These are phyloP conservation scores for Coranthus polyacanthus DNA, from an alignment of 2,797 vertebrate genomes.

Conservation along the genomic window DNA sequence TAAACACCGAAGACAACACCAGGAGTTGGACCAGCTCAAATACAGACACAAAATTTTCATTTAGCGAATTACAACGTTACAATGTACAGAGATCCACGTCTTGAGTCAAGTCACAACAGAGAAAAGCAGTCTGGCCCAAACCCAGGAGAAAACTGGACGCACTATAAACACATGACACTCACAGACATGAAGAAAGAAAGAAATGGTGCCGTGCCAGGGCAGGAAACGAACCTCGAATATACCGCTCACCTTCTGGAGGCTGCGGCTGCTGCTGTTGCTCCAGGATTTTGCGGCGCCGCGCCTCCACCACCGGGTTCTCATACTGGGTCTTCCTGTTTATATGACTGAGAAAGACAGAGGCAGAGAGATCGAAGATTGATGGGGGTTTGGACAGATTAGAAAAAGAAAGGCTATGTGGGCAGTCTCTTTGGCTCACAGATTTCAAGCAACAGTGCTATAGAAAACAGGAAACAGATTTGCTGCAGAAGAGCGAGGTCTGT, in stretches of 20 bases:
- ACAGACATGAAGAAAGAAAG: conserved; percentile 84
- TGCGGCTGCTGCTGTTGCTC: conserved; percentile 87
- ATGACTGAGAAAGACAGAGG: conserved; percentile 85
- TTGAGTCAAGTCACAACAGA: not conserved
- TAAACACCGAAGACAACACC: conserved; percentile 62
- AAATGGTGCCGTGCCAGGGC: conserved; percentile 83
- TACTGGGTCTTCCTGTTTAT: conserved; percentile 99
- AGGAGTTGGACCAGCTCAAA: conserved; percentile 63
- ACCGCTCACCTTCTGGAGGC: conserved; percentile 89
- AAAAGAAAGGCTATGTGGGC: not conserved
- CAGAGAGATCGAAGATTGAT: conserved; percentile 5
- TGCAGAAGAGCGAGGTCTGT: too few relatives aligned
- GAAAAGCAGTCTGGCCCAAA: conserved; percentile 58
- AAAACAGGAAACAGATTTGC: too few relatives aligned
- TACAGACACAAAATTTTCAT: conserved; percentile 9
- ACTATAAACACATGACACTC: conserved; percentile 67
- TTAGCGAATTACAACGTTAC: not conserved
- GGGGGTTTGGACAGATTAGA: conserved; percentile 22
- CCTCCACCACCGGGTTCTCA: conserved; percentile 97
- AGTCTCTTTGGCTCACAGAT: not conserved
- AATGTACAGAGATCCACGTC: not conserved
- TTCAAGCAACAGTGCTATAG: not conserved
- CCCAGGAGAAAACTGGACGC: conserved; percentile 53
- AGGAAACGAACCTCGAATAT: conserved; percentile 88
- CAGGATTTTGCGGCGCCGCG: conserved; percentile 93